These are phyloP conservation scores for Chironomus tentans DNA, from an alignment of 2,888 invertebrate genomes.

Conservation along the genomic window DNA sequence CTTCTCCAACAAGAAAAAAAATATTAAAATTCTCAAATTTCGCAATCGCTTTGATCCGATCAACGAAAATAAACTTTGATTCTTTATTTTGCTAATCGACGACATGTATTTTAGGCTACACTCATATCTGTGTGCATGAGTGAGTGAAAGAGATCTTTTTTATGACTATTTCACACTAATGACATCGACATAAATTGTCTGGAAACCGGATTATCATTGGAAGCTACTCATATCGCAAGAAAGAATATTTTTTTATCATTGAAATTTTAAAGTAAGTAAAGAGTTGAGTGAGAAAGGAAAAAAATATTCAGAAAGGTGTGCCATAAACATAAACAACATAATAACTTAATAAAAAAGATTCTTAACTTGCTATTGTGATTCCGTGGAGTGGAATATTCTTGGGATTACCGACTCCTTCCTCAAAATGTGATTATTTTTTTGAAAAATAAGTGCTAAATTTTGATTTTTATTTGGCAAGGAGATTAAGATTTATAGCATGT, in stretches of 20 bases:
- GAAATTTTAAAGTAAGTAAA: background rate
- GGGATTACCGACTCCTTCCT: background rate
- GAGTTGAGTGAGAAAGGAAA: too few relatives aligned
- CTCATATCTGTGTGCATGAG: too few relatives aligned
- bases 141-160: background rate
- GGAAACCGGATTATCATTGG: conserved; percentile 11
- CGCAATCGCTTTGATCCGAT: conserved; percentile 14
- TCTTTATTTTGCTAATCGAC: background rate
- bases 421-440: too few relatives aligned
- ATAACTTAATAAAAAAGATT: conserved; percentile 10
- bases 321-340: conserved; percentile 1
- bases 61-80: background rate
- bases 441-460: too few relatives aligned
- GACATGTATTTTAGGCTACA: too few relatives aligned
- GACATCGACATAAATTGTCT: conserved; percentile 12
- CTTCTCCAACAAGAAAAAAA: background rate
- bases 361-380: background rate
- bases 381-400: background rate
- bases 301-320: conserved; percentile 1
- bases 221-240: too few relatives aligned
- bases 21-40: background rate
- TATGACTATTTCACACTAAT: conserved; percentile 1
- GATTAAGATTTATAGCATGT: too few relatives aligned
- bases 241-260: background rate
- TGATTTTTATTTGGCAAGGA: too few relatives aligned